These are phyloP conservation scores for Paraescarpia echinospica DNA, from an alignment of 1,140 invertebrate species.

Conservation along the genomic window DNA sequence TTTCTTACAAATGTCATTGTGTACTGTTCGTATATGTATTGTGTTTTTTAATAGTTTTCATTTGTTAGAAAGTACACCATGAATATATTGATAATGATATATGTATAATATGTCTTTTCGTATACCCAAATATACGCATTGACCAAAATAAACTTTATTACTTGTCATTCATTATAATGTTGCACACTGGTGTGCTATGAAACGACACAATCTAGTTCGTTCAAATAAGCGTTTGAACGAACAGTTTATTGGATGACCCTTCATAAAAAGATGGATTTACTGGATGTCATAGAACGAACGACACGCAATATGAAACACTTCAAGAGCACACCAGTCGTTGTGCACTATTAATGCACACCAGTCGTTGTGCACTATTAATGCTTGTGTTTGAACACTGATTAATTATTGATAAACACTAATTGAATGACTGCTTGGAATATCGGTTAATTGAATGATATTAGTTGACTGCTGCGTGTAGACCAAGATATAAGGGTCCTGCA, in stretches of 20 bases:
- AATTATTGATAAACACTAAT: neutral
- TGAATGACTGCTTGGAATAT: neutral
- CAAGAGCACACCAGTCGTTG: neutral
- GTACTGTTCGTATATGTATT: no score
- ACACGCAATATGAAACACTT: neutral
- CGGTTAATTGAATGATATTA: neutral
- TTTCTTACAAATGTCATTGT: no score
- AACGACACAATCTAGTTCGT: neutral
- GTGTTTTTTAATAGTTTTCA: no score
- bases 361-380: neutral
- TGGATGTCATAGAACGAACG: neutral
- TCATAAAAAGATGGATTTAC: neutral
- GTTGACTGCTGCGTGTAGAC: neutral
- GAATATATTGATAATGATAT: no score
- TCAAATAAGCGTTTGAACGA: neutral
- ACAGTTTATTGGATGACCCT: neutral
- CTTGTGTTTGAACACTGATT: neutral
- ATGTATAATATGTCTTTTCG: no score
- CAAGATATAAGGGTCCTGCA: neutral
- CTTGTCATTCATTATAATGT: no score
- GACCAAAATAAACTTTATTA: no score
- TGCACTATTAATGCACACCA: neutral
- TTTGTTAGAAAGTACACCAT: no score
- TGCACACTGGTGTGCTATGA: neutral
- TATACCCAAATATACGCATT: no score